Conservation (phyloP, 2,888 invertebrate species). For the Horisme vitalbata region DNA sequence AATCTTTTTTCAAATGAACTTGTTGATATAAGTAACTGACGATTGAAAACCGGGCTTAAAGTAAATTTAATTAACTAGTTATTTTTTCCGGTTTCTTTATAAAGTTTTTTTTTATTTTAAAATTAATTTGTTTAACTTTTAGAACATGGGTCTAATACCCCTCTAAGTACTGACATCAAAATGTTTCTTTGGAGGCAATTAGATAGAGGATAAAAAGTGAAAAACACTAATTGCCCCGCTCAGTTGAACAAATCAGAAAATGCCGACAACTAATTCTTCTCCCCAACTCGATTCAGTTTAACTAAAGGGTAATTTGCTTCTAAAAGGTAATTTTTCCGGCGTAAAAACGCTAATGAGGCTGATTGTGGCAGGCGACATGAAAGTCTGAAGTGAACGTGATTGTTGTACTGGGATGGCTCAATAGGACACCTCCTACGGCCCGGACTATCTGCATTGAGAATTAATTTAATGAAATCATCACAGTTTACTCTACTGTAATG, state of each 20-base stretch:
- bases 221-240: conserved; percentile 34
- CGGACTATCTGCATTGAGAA: conserved; percentile 56
- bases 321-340: conserved; percentile 40
- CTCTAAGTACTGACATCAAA: conserved; percentile 1
- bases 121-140: too few relatives aligned
- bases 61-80: too few relatives aligned
- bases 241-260: conserved; percentile 36
- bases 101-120: too few relatives aligned
- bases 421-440: conserved; percentile 55
- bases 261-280: conserved; percentile 39
- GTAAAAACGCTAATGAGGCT: conserved; percentile 42
- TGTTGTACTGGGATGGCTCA: conserved; percentile 45
- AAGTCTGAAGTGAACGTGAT: conserved; percentile 45
- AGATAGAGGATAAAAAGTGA: conserved; percentile 26
- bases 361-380: conserved; percentile 44
- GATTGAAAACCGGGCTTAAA: too few relatives aligned
- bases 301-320: conserved; percentile 46
- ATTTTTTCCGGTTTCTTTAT: too few relatives aligned
- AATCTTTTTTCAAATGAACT: too few relatives aligned
- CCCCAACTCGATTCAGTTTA: conserved; percentile 37
- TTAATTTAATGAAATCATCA: conserved; percentile 80
- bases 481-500: conserved; percentile 77
- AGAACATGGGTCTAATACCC: too few relatives aligned
- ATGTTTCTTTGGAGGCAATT: conserved; percentile 18
- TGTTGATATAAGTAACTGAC: too few relatives aligned